Percentiles rank a stretch among this genome's conserved stretches.
Evolutionary conservation across 2,113 vertebrate species (phyloP).

Genomic region (Blennius ocellaris): DNA sequence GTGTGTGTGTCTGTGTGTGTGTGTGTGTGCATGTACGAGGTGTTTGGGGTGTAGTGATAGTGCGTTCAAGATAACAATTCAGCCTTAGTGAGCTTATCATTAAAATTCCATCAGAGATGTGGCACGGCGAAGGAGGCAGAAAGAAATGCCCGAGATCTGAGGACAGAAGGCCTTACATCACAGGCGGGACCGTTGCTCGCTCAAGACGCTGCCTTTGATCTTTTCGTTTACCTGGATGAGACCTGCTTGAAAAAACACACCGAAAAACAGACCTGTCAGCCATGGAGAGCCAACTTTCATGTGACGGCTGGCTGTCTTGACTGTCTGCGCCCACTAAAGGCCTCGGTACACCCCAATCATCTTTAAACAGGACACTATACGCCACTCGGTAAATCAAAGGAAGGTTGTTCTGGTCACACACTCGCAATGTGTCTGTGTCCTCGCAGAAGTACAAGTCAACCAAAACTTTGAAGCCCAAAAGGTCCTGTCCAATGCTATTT

Average conservation of each 20-base stretch:
- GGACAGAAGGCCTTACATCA: constrained; percentile 59
- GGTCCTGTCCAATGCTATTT: too few species aligned
- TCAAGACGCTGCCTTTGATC: constrained; percentile 67
- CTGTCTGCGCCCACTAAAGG: constrained; percentile 30
- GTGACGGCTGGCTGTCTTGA: constrained; percentile 49
- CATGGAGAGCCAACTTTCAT: constrained; percentile 61
- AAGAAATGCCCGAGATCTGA: constrained; percentile 67
- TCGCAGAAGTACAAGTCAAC: not conserved
- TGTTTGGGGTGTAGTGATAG: constrained; percentile 28
- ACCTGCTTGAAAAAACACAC: constrained; percentile 49
- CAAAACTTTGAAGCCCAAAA: too few species aligned
- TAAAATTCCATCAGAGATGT: constrained; percentile 73
- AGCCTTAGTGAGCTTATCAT: constrained; percentile 66
- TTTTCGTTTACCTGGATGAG: constrained; percentile 66
- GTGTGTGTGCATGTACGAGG: constrained; percentile 34
- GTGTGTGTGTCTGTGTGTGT: not conserved
- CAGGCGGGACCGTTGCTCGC: constrained; percentile 23
- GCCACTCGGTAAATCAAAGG: constrained; percentile 45
- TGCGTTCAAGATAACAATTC: constrained; percentile 52
- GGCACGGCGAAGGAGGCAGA: constrained; percentile 35
- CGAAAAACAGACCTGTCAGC: constrained; percentile 50
- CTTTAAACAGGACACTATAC: constrained; percentile 34
- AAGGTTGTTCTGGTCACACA: constrained; percentile 20
- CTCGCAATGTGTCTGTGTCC: constrained; percentile 24
- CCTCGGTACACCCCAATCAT: not conserved